phyloP scores from a whole-genome alignment of 2,113 vertebrate genomes.

The Papio anubis region DNA sequence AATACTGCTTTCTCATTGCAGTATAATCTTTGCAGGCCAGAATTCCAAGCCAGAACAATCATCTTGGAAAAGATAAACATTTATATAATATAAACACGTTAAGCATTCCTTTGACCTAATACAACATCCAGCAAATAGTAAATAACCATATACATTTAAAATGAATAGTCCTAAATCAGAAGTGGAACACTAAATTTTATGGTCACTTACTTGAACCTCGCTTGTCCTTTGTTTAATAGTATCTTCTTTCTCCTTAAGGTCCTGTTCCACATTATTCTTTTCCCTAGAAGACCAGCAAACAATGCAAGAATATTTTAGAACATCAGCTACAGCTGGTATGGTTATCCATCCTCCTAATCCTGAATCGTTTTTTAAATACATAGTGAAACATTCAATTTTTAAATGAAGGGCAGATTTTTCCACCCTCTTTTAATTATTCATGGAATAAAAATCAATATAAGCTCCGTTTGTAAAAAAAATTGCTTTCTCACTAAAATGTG shows the following conservation, averaged over 20 bases:
- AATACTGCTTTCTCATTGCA: constrained; percentile 68
- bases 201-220: constrained; percentile 93
- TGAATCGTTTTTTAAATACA: constrained; percentile 91
- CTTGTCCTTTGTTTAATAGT: constrained; percentile 91
- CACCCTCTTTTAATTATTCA: constrained; percentile 82
- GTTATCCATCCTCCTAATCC: constrained; percentile 87
- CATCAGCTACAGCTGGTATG: constrained; percentile 88
- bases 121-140: constrained; percentile 26
- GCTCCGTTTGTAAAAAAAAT: constrained; percentile 75
- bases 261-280: constrained; percentile 96
- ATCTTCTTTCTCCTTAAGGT: constrained; percentile 98
- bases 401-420: constrained; percentile 74
- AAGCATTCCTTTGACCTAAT: constrained; percentile 24
- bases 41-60: constrained; percentile 54
- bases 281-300: constrained; percentile 98
- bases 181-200: constrained; percentile 53
- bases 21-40: constrained; percentile 54
- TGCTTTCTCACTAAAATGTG: constrained; percentile 84
- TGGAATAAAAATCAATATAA: constrained; percentile 78
- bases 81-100: constrained; percentile 3
- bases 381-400: constrained; percentile 85
- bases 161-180: constrained; percentile 52
- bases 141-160: constrained; percentile 49
- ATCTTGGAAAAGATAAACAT: constrained; percentile 39
- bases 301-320: constrained; percentile 94